phyloP scores from a whole-genome alignment of 2,797 vertebrate species.

The Malurus splendens region DNA sequence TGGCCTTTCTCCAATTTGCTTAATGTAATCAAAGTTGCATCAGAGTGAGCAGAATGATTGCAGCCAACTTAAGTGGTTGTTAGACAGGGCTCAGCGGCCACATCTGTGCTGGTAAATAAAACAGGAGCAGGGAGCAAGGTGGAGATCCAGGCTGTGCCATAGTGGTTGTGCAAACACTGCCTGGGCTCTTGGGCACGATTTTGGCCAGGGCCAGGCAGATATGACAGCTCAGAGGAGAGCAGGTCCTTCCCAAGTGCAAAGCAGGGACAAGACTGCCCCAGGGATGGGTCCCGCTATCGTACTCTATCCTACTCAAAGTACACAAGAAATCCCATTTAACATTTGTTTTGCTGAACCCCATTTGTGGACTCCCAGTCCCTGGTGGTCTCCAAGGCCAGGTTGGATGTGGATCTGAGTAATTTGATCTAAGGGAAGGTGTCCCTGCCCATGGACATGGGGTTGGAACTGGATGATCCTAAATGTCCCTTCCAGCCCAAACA shows the following conservation, averaged over 20 bases:
- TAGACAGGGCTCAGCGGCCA: neutral
- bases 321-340: neutral
- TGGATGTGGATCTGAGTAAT: neutral
- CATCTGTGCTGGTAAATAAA: constrained; percentile 3
- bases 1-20: neutral
- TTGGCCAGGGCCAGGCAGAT: neutral
- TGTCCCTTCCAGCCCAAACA: neutral
- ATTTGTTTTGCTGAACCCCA: neutral
- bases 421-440: neutral
- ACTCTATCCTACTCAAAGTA: neutral
- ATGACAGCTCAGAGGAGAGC: neutral
- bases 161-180: neutral
- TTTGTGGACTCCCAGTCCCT: neutral
- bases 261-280: neutral
- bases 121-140: neutral
- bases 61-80: neutral
- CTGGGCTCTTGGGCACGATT: neutral
- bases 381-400: neutral
- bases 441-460: neutral
- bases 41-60: neutral
- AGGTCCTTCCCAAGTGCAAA: neutral
- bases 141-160: neutral
- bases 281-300: neutral
- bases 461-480: neutral
- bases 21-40: neutral